These are phyloP conservation scores for Muscicapa striata DNA, from an alignment of 2,797 vertebrate genomes.

Conservation along the genomic window DNA sequence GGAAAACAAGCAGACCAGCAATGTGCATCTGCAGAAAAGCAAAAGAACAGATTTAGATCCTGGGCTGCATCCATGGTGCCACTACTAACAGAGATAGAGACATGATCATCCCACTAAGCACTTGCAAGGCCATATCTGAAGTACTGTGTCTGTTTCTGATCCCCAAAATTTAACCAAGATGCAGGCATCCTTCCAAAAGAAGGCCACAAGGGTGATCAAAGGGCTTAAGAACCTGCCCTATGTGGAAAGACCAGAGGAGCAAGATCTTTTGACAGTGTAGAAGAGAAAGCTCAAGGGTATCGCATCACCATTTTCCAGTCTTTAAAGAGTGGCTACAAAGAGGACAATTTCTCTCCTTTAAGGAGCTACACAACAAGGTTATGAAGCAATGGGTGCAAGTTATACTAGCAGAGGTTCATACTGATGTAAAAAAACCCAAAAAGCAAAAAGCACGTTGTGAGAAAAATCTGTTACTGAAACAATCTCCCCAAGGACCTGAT, in stretches of 20 bases:
- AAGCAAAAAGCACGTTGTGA: neutral
- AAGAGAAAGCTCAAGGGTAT: neutral
- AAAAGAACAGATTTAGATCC: neutral
- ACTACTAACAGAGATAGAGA: neutral
- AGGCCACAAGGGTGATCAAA: neutral
- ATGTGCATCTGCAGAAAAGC: fast-evolving
- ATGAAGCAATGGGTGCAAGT: neutral
- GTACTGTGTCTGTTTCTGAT: neutral
- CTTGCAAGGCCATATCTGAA: neutral
- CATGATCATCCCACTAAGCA: neutral
- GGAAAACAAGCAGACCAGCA: neutral
- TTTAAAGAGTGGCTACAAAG: neutral
- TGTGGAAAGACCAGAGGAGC: neutral
- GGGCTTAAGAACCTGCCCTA: neutral
- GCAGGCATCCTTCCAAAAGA: neutral
- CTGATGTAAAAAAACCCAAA: neutral
- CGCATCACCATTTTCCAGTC: neutral
- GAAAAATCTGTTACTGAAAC: neutral
- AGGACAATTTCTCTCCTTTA: neutral
- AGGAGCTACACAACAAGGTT: neutral
- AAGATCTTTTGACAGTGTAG: neutral
- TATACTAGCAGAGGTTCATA: neutral
- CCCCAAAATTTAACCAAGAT: neutral
- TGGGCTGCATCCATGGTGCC: neutral
- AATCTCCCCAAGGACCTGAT: neutral